Percentiles rank a stretch among this genome's conserved stretches.
These are phyloP conservation scores for Amazona guildingii DNA, from an alignment of 2,113 vertebrate genomes.

Conservation along the genomic window DNA sequence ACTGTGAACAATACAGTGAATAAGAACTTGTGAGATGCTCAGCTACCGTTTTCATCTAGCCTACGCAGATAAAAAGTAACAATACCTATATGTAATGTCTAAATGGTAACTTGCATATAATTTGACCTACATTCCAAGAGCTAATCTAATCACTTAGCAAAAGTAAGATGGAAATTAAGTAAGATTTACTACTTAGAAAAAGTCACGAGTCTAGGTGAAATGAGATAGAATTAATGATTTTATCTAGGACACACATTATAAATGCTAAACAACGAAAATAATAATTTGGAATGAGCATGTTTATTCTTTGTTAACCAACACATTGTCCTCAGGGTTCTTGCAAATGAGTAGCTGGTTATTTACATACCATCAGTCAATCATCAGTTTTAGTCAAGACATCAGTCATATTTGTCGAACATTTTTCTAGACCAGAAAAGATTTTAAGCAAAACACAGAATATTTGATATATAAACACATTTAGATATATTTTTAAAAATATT, in stretches of 20 bases:
- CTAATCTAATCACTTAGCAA: conserved; percentile 11
- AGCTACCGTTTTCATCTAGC: background rate
- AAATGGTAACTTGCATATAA: background rate
- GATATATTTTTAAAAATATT: background rate
- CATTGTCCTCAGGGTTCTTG: conserved; percentile 51
- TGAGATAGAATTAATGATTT: conserved; percentile 49
- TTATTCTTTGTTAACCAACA: conserved; percentile 46
- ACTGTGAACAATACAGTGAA: background rate
- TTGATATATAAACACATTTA: background rate
- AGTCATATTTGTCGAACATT: conserved; percentile 30
- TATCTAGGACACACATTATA: conserved; percentile 24
- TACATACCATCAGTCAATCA: conserved; percentile 60
- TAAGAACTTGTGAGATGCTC: background rate
- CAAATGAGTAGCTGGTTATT: conserved; percentile 47
- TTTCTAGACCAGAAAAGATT: conserved; percentile 16
- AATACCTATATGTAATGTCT: background rate
- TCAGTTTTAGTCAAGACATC: conserved; percentile 50
- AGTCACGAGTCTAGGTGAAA: conserved; percentile 5
- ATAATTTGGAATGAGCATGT: background rate
- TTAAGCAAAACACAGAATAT: background rate
- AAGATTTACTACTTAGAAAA: background rate
- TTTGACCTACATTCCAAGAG: background rate
- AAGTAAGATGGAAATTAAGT: background rate
- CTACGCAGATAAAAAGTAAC: background rate
- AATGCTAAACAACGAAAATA: conserved; percentile 43